Percentiles rank a stretch among this genome's conserved stretches.
Conservation (phyloP, 2,113 vertebrate genomes). For the Marmota monax region DNA sequence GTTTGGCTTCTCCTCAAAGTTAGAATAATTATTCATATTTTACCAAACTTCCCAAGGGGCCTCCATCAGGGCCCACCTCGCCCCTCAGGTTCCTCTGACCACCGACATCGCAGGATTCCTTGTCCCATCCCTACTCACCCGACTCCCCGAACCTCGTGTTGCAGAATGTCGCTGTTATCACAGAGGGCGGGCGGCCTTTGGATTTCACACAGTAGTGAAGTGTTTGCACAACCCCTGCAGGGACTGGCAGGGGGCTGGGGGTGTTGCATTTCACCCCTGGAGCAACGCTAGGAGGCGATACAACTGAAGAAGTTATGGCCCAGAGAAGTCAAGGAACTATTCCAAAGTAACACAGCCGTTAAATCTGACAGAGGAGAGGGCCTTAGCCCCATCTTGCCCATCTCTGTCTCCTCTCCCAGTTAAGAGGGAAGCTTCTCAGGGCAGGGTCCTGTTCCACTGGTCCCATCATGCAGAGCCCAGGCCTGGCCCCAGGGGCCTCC, state of each 20-base stretch:
- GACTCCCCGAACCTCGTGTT: not conserved
- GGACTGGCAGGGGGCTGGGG: not conserved
- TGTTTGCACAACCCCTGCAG: accelerated
- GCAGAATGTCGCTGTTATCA: not conserved
- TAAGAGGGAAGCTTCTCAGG: not conserved
- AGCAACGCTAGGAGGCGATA: not conserved
- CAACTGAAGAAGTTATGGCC: not conserved
- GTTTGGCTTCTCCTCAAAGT: not conserved
- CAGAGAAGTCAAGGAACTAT: not conserved
- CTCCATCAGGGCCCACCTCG: not conserved
- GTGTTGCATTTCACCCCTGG: not conserved
- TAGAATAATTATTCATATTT: not conserved
- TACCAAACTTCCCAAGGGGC: not conserved
- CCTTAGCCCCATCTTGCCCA: not conserved
- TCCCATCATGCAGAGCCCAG: not conserved
- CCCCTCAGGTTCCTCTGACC: not conserved
- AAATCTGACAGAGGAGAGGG: not conserved
- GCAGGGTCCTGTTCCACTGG: not conserved
- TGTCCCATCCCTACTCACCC: not conserved
- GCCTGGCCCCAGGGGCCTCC: no score
- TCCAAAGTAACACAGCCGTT: not conserved
- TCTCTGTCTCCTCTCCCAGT: not conserved
- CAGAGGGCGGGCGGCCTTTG: not conserved
- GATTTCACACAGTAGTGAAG: not conserved
- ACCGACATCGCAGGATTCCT: not conserved